Conservation (phyloP, 1,140 invertebrate species). For the Reticulitermes speratus region DNA sequence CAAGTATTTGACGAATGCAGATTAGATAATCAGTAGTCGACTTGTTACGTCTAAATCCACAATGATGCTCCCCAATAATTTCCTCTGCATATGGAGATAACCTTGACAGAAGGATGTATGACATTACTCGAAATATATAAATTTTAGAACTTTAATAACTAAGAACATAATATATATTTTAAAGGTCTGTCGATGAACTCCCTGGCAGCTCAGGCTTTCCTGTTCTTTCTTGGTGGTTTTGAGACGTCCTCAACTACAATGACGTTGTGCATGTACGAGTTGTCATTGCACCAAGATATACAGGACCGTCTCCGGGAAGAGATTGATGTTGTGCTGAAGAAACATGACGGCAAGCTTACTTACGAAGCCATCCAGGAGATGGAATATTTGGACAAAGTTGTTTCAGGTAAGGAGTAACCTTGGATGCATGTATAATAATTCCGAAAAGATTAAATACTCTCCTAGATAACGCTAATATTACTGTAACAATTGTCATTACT, state of each 20-base stretch:
- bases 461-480: no score
- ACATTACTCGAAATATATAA: no score
- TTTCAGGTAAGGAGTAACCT: slow-evolving; percentile 42
- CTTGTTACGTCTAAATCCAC: no score
- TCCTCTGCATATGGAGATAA: no score
- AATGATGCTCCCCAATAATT: no score
- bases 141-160: no score
- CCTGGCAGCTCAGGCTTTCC: slow-evolving; percentile 31
- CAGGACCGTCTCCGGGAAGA: slow-evolving; percentile 50
- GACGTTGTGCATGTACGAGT: slow-evolving; percentile 43
- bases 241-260: slow-evolving; percentile 42
- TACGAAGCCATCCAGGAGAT: slow-evolving; percentile 47
- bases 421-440: background rate
- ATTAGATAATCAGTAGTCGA: no score
- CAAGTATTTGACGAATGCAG: no score
- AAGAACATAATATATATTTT: no score
- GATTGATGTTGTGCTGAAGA: slow-evolving; percentile 41
- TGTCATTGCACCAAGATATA: slow-evolving; percentile 48
- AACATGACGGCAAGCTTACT: slow-evolving; percentile 39
- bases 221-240: slow-evolving; percentile 37
- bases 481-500: no score
- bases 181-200: background rate
- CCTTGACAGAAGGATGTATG: no score
- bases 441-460: no score
- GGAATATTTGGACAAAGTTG: slow-evolving; percentile 51